Base-by-base conservation (phyloP, 2,888 invertebrate species). In the Acronicta psi region DNA sequence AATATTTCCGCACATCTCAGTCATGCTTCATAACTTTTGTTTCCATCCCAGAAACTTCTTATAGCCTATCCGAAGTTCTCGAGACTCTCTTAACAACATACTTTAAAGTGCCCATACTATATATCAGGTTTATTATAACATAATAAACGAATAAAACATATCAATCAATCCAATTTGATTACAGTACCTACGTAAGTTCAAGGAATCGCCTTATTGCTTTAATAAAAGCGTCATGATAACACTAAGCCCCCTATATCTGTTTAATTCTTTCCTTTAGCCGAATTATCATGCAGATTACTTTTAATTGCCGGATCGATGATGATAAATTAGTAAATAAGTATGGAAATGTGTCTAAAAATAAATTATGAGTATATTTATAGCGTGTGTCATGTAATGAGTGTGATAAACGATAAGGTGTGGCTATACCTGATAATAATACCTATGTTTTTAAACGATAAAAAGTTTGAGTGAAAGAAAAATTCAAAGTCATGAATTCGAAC, bases 161-260 rank as follows among this genome's bases (percentile, higher is more conserved):
- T 34, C 17, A 41, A 47, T n/a, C 42, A 50, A 45, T 37, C 43
- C 17, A 42, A 38, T 29, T 31, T 20, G 17, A 51, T 52, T 36
- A 50, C 16, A 34, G 34, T 34, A 29, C 1, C 5, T 25, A 37
- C 29, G 42, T 54, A 16, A 16, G 18, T 62, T 62, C 50, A 46
- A 17, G 1, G 20, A 54, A 54, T 50, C 17, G 9, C 13, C 20
- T 38, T 23, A 53, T 49, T 57, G 10, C 23, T 40, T 18, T 23
- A 37, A n/a, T n/a, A n/a, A n/a, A n/a, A 17, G 8, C 25, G 36
- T 34, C 37, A 46, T 57, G 50, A 62, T 57, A 68, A 11, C n/a
- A 10, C 20, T 44, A 49, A 54, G 37, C 17, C 57, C 57, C 18
- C 40, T 25, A 17, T 34, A n/a, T 18, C 25, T 11, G 9, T 29